Evolutionary conservation across 2,888 invertebrate species (phyloP).

Genomic region (Zaprionus bogoriensis): DNA sequence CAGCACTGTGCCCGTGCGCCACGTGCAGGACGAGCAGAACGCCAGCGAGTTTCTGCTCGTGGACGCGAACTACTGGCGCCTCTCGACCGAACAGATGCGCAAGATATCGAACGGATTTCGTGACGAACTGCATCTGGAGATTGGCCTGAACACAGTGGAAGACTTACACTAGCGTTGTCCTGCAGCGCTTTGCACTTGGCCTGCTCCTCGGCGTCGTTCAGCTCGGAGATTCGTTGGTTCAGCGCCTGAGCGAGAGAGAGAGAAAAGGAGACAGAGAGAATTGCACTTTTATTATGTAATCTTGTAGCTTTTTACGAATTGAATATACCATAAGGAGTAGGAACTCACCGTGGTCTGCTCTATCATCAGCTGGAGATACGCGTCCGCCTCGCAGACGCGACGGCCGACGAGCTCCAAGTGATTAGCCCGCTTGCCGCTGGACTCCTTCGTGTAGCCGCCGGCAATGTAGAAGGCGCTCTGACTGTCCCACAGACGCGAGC

Average conservation of each 20-base stretch:
- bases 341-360: conserved; percentile 91
- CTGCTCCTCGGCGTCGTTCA: conserved; percentile 87
- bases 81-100: conserved; percentile 34
- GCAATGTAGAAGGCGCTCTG: conserved; percentile 79
- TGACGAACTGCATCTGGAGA: conserved; percentile 57
- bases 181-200: conserved; percentile 87
- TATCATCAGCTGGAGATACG: conserved; percentile 97
- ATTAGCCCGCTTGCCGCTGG: conserved; percentile 79
- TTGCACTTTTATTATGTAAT: conserved; percentile 8
- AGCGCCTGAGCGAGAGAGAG: conserved; percentile 85
- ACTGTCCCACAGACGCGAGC: conserved; percentile 82
- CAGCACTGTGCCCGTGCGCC: conserved; percentile 29
- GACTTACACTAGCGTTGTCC: conserved; percentile 91
- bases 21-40: conserved; percentile 11
- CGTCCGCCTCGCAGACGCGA: conserved; percentile 96
- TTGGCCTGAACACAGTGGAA: no score
- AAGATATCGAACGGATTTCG: conserved; percentile 55
- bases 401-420: conserved; percentile 90
- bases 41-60: conserved; percentile 21
- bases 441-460: conserved; percentile 84
- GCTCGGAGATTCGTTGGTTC: conserved; percentile 86
- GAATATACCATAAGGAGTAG: conserved; percentile 2
- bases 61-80: conserved; percentile 49
- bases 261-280: no score
- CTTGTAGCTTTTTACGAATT: neutral